A percentile compares a stretch with the other conserved stretches of the same genome.
phyloP scores from a whole-genome alignment of 2,888 invertebrate genomes.

The Drosophila emarginata region DNA sequence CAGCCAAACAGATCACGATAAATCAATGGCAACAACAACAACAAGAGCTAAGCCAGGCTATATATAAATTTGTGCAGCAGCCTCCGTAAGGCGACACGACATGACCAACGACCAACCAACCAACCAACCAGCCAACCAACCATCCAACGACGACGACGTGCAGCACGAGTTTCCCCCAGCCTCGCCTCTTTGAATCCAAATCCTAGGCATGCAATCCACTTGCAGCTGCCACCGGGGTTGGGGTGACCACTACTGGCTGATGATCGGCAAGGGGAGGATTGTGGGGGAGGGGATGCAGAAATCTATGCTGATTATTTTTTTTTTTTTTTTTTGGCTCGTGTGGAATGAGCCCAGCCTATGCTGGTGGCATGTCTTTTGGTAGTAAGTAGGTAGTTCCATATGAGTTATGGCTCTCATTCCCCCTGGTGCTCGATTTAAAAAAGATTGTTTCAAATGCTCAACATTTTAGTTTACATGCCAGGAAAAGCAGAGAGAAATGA shows the following conservation, averaged over 20 bases:
- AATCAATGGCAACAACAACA: slow-evolving; percentile 68
- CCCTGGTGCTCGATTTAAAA: slow-evolving; percentile 35
- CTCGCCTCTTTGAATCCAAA: slow-evolving; percentile 3
- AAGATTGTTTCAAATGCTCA: slow-evolving; percentile 46
- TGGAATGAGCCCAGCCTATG: slow-evolving; percentile 49
- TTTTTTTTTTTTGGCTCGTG: slow-evolving; percentile 35
- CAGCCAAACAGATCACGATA: slow-evolving; percentile 77
- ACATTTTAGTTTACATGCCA: slow-evolving; percentile 44
- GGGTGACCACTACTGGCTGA: slow-evolving; percentile 41
- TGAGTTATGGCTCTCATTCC: slow-evolving; percentile 61
- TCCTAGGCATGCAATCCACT: slow-evolving; percentile 46
- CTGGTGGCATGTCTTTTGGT: slow-evolving; percentile 65
- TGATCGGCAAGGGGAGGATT: slow-evolving; percentile 12
- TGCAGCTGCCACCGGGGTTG: slow-evolving; percentile 54
- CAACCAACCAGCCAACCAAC: slow-evolving; percentile 4
- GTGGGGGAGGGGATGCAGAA: slow-evolving; percentile 17
- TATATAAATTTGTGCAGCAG: slow-evolving; percentile 53
- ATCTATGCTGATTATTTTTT: slow-evolving; percentile 59
- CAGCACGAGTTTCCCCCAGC: slow-evolving; percentile 65
- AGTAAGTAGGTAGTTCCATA: slow-evolving; percentile 33
- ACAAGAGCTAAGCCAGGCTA: slow-evolving; percentile 35
- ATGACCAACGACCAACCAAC: slow-evolving; percentile 56
- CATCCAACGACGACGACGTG: slow-evolving; percentile 61
- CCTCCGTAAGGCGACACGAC: slow-evolving; percentile 69
- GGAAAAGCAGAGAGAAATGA: background rate